A percentile compares a stretch with the other conserved stretches of the same genome.
phyloP scores from a whole-genome alignment of 2,888 invertebrate genomes.

The Xestobium rufovillosum region DNA sequence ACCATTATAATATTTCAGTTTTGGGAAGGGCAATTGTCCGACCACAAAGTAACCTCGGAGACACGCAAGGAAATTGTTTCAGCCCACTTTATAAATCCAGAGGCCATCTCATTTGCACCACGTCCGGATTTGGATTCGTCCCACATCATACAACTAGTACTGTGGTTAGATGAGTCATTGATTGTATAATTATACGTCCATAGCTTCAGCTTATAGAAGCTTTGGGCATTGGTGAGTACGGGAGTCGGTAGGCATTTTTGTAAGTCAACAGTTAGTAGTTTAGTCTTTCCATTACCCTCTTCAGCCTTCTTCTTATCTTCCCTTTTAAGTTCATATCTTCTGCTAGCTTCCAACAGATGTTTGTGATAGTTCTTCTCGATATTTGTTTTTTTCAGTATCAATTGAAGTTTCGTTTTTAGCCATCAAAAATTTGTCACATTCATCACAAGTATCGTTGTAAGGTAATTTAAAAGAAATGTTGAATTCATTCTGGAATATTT shows the following conservation, averaged over 20 bases:
- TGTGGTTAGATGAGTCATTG: slow-evolving; percentile 11
- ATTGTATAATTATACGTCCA: slow-evolving; percentile 19
- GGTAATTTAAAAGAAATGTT: slow-evolving; percentile 10
- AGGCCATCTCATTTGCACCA: slow-evolving; percentile 25
- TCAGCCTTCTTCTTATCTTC: slow-evolving; percentile 14
- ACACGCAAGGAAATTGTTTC: slow-evolving; percentile 6
- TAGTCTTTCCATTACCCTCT: slow-evolving; percentile 8
- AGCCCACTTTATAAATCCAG: slow-evolving; percentile 23
- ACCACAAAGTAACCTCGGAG: slow-evolving; percentile 13
- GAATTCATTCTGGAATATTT: slow-evolving; percentile 12
- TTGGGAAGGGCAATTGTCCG: slow-evolving; percentile 15
- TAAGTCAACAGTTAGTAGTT: slow-evolving; percentile 17
- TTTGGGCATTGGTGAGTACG: slow-evolving; percentile 17
- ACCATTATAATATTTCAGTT: slow-evolving; percentile 13
- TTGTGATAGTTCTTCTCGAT: slow-evolving; percentile 9
- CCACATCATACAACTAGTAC: slow-evolving; percentile 20
- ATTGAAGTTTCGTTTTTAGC: slow-evolving; percentile 6
- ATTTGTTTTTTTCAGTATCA: slow-evolving; percentile 11
- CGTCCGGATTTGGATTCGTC: slow-evolving; percentile 22
- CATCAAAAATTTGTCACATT: slow-evolving; percentile 14
- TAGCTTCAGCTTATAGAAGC: slow-evolving; percentile 21
- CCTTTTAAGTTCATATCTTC: slow-evolving; percentile 16
- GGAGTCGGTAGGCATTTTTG: slow-evolving; percentile 23
- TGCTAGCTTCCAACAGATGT: slow-evolving; percentile 16
- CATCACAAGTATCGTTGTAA: slow-evolving; percentile 9